Percentiles rank a stretch among this genome's conserved stretches.
These are phyloP conservation scores for Trinectes maculatus DNA, from an alignment of 2,113 vertebrate species.

Conservation along the genomic window DNA sequence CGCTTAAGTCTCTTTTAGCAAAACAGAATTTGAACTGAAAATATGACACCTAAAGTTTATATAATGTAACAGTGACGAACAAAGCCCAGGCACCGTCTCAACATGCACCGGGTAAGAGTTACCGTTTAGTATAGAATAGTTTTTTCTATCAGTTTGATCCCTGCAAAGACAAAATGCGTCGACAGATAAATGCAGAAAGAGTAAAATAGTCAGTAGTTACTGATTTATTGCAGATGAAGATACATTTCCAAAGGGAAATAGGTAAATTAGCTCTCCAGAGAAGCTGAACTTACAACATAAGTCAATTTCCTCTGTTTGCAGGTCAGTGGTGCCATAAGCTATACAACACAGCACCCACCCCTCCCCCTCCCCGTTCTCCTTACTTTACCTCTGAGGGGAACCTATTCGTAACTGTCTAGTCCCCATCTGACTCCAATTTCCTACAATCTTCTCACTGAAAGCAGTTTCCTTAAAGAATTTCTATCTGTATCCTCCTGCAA, in stretches of 20 bases:
- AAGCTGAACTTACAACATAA: slow-evolving; percentile 35
- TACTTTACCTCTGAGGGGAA: slow-evolving; percentile 43
- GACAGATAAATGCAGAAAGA: neutral
- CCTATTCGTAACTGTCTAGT: slow-evolving; percentile 33
- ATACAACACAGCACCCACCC: neutral
- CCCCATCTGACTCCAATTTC: slow-evolving; percentile 64
- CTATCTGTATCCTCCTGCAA: slow-evolving; percentile 3
- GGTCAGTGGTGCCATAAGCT: slow-evolving; percentile 35
- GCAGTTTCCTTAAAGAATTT: slow-evolving; percentile 21
- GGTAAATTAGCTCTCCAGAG: slow-evolving; percentile 38
- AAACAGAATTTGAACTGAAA: no score
- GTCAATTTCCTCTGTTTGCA: slow-evolving; percentile 49
- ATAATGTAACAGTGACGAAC: no score
- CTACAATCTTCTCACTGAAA: slow-evolving; percentile 38
- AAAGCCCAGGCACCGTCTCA: no score
- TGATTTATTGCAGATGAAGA: slow-evolving; percentile 20
- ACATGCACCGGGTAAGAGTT: neutral
- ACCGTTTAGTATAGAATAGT: no score
- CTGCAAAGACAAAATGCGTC: neutral
- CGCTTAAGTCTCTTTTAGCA: neutral
- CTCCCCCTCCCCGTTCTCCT: slow-evolving; percentile 20
- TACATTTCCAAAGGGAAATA: slow-evolving; percentile 42
- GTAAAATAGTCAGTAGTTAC: neutral
- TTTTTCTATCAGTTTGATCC: neutral
- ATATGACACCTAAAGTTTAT: slow-evolving; percentile 7